These are phyloP conservation scores for Urocynchramus pylzowi DNA, from an alignment of 2,113 vertebrate species.

Conservation along the genomic window DNA sequence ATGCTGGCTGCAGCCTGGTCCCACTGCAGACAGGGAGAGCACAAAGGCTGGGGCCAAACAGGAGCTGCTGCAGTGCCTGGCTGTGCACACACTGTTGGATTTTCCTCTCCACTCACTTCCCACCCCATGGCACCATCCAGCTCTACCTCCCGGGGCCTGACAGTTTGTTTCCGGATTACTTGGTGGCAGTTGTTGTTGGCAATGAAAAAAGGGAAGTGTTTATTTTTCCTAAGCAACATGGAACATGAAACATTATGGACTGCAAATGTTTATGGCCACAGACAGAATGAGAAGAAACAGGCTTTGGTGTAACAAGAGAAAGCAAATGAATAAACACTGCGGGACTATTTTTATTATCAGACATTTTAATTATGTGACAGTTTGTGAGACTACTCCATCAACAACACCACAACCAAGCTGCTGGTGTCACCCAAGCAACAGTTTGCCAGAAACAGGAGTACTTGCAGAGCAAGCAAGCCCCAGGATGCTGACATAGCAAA, in stretches of 20 bases:
- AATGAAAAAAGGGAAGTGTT: constrained; percentile 41
- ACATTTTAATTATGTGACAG: constrained; percentile 42
- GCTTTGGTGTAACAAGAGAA: constrained; percentile 2
- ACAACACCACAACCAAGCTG: neutral
- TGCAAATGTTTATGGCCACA: constrained; percentile 37
- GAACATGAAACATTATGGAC: constrained; percentile 9
- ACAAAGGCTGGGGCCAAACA: neutral
- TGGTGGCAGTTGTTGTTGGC: constrained; percentile 46
- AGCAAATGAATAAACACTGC: constrained; percentile 32
- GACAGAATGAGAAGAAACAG: neutral
- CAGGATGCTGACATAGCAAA: neutral
- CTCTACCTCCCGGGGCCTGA: neutral
- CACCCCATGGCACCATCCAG: neutral
- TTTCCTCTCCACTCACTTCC: neutral
- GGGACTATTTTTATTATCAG: constrained; percentile 37
- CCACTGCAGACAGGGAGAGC: neutral
- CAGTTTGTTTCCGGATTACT: constrained; percentile 33
- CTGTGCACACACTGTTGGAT: neutral
- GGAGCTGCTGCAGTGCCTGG: neutral
- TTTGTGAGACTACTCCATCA: constrained; percentile 5
- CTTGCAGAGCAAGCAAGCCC: constrained; percentile 3
- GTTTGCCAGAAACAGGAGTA: neutral
- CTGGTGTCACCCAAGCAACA: constrained; percentile 18
- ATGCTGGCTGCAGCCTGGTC: neutral
- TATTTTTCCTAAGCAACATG: constrained; percentile 52